Base-by-base conservation (phyloP, 2,888 invertebrate species). In the Lasioglossum figueresi region DNA sequence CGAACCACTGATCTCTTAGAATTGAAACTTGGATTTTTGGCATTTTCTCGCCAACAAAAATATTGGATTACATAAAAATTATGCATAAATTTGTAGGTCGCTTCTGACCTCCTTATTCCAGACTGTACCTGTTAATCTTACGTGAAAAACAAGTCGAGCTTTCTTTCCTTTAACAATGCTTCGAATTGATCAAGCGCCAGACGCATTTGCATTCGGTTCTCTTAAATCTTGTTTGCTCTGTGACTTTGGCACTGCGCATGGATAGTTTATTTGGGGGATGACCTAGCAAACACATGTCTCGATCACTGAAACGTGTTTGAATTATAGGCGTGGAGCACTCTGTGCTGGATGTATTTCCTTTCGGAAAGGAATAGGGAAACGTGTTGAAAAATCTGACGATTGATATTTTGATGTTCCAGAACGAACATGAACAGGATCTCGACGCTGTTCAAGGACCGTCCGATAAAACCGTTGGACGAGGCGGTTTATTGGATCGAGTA, bases 401-500 rank as follows among this genome's bases (percentile, higher is more conserved):
- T 66, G 34, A 66, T 66, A 34, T 34, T 23, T 8, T 31, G 3
- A 43, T 56, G 16, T 70, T 56, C 4, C 86, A 93, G 93, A 2
- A 76, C 82, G 8, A 93, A 87, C 70, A 56, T 85, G 5, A 88
- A 89, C 76, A 79, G 63, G 5, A 0, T 92, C 23, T 91, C 93
- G 0, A 63, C 76, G 8, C 10, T 79, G 1, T 93, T 89, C 72
- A 56, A 70, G 43, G 92, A 93, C 82, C 91, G 93, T 43, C 93
- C 93, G 6, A 79, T 84, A 72, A 88, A 66, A 23, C 75, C 92
- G 0, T 8, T 91, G 14, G 88, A 92, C 59, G 91, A 89, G 0
- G 91, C 92, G 0, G 43, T 88, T 19, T 93, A 85, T 52, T 92
- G 92, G 92, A 59, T 92, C 10, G 93, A 93, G 48, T 92, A 92